Percentiles rank a stretch among this genome's conserved stretches.
Evolutionary conservation across 2,888 invertebrate species (phyloP).

Genomic region (Eristalis intricaria): DNA sequence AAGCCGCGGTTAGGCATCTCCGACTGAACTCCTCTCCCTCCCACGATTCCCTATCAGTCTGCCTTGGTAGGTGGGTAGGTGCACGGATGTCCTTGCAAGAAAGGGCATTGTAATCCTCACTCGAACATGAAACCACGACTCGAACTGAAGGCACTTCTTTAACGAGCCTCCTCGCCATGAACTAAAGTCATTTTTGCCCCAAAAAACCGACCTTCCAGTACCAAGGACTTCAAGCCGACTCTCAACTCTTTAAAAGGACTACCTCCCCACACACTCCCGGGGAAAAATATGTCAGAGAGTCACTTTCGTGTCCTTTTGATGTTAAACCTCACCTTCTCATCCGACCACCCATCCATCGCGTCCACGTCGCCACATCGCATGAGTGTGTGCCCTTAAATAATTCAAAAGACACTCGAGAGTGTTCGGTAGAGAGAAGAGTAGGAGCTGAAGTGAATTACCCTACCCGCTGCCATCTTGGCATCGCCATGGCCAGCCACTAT

Average conservation of each 20-base stretch:
- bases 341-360: not conserved
- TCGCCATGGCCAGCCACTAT: slow-evolving; percentile 17
- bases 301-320: slow-evolving; percentile 52
- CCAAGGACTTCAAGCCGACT: no score
- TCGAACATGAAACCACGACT: no score
- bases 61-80: no score
- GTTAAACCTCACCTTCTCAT: not conserved
- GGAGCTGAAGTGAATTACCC: slow-evolving; percentile 62
- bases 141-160: no score
- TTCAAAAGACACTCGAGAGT: slow-evolving; percentile 45
- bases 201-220: no score
- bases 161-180: no score
- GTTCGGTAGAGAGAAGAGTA: slow-evolving; percentile 7
- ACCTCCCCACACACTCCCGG: not conserved
- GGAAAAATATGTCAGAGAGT: not conserved
- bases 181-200: no score
- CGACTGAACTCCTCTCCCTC: no score
- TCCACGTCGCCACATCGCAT: not conserved
- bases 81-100: no score
- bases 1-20: no score
- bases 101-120: no score
- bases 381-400: slow-evolving; percentile 41
- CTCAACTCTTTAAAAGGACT: not conserved
- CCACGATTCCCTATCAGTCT: no score
- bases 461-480: slow-evolving; percentile 53